Evolutionary conservation across 2,888 invertebrate genomes (phyloP).

Genomic region (Drymonia ruficornis): DNA sequence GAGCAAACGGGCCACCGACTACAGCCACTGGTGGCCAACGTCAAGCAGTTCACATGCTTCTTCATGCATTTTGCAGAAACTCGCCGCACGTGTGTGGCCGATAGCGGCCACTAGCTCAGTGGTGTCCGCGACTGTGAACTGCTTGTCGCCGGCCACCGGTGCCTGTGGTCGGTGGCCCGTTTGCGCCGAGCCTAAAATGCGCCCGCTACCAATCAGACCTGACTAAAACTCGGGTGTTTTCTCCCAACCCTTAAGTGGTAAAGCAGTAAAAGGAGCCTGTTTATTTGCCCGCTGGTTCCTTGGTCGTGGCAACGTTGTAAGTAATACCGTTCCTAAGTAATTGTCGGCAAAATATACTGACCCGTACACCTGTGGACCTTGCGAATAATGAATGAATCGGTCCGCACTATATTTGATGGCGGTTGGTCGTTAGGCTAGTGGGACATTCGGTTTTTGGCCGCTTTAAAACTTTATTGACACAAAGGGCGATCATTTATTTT

Average conservation of each 20-base stretch:
- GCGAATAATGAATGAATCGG: slow-evolving; percentile 47
- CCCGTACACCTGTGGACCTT: slow-evolving; percentile 46
- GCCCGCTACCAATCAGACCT: slow-evolving; percentile 20
- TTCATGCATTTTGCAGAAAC: too few species aligned
- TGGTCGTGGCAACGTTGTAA: slow-evolving; percentile 14
- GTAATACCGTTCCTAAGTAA: slow-evolving; percentile 62
- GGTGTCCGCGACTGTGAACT: too few species aligned
- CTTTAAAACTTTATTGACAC: slow-evolving; percentile 4
- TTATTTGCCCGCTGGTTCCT: slow-evolving; percentile 50
- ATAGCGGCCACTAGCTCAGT: too few species aligned
- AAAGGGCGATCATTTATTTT: background rate
- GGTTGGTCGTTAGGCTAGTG: slow-evolving; percentile 12
- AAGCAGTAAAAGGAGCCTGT: slow-evolving; percentile 58
- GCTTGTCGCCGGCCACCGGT: too few species aligned
- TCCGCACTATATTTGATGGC: slow-evolving; percentile 34
- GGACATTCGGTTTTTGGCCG: background rate
- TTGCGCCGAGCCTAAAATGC: too few species aligned
- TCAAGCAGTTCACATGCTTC: too few species aligned
- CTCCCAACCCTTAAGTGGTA: slow-evolving; percentile 54
- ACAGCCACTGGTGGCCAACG: too few species aligned
- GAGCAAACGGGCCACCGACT: too few species aligned
- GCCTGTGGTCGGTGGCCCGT: too few species aligned
- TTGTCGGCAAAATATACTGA: slow-evolving; percentile 49
- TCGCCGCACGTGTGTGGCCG: too few species aligned
- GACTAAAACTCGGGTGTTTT: slow-evolving; percentile 27